A percentile compares a stretch with the other conserved stretches of the same genome.
phyloP scores from a whole-genome alignment of 2,113 vertebrate species.

The Centropristis striata region DNA sequence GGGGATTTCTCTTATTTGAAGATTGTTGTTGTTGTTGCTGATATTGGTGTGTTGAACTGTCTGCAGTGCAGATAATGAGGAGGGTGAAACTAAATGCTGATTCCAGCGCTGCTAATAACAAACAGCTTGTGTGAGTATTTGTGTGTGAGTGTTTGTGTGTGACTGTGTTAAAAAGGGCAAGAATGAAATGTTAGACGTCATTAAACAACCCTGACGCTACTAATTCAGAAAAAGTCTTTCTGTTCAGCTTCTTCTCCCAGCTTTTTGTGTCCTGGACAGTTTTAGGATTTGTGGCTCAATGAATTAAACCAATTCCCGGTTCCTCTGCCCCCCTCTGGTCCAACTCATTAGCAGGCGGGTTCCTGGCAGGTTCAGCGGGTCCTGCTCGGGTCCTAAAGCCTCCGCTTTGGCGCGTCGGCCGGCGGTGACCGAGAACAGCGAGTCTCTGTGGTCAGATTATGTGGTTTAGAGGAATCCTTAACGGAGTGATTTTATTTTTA shows the following conservation, averaged over 20 bases:
- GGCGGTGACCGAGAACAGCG: slow-evolving; percentile 67
- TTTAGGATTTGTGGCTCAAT: slow-evolving; percentile 39
- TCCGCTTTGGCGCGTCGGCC: slow-evolving; percentile 42
- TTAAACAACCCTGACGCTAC: background rate
- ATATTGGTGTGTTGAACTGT: background rate
- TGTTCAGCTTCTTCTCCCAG: background rate
- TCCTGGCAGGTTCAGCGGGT: slow-evolving; percentile 63
- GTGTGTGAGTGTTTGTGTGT: background rate
- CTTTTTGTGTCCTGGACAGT: background rate
- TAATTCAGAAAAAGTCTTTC: background rate
- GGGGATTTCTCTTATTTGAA: background rate
- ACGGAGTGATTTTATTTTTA: slow-evolving; percentile 68
- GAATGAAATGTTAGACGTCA: background rate
- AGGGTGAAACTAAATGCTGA: slow-evolving; percentile 5
- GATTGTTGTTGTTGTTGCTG: slow-evolving; percentile 9
- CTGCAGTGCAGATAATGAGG: slow-evolving; percentile 18
- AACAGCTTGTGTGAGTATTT: background rate
- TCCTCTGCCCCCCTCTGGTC: background rate
- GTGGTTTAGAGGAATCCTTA: slow-evolving; percentile 73
- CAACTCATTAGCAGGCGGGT: slow-evolving; percentile 58
- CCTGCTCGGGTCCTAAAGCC: slow-evolving; percentile 49
- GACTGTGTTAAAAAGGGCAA: background rate
- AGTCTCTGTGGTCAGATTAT: slow-evolving; percentile 77
- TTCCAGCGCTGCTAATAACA: background rate
- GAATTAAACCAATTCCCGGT: slow-evolving; percentile 15